Conservation (phyloP, 2,113 vertebrate genomes). For the Proterorhinus semilunaris region DNA sequence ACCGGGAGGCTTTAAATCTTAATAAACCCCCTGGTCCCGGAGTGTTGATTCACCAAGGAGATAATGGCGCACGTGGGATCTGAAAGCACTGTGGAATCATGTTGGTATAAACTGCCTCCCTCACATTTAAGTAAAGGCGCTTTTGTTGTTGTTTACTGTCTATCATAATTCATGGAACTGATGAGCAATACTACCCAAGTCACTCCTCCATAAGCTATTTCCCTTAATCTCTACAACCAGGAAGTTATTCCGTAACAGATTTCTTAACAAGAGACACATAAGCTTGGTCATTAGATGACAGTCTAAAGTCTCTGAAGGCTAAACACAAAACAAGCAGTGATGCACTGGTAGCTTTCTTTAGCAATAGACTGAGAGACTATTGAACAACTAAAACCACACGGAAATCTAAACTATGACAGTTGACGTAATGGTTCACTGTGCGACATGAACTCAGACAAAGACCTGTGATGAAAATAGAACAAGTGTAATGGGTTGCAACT, state of each 20-base stretch:
- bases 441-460: slow-evolving; percentile 24
- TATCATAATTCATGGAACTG: not conserved
- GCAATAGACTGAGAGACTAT: not conserved
- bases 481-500: slow-evolving; percentile 39
- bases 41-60: slow-evolving; percentile 9
- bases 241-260: not conserved
- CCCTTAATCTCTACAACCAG: slow-evolving; percentile 1
- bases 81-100: not conserved
- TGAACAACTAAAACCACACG: not conserved
- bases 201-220: not conserved
- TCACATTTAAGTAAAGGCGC: not conserved
- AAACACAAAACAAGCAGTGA: not conserved
- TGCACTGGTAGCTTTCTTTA: not conserved
- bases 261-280: not conserved
- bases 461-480: slow-evolving; percentile 51
- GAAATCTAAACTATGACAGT: not conserved
- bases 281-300: not conserved
- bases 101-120: not conserved
- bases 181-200: not conserved
- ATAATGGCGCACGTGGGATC: slow-evolving; percentile 20
- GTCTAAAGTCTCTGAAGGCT: not conserved
- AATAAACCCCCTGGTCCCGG: slow-evolving; percentile 8
- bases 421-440: slow-evolving; percentile 5
- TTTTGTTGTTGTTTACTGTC: not conserved
- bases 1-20: not conserved